These are phyloP conservation scores for Gortyna flavago DNA, from an alignment of 2,888 invertebrate species.

Conservation along the genomic window DNA sequence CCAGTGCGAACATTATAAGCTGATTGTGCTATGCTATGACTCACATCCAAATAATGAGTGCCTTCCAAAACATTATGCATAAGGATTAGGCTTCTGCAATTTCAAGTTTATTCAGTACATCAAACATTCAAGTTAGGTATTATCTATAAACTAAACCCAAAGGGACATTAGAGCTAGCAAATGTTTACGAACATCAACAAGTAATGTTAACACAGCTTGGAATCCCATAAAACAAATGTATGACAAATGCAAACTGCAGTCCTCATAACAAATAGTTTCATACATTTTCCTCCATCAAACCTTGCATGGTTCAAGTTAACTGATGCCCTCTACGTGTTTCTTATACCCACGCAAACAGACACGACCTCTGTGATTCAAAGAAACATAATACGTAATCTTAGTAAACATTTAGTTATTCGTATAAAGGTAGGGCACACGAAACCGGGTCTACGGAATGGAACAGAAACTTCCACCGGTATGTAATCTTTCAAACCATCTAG, in stretches of 20 bases:
- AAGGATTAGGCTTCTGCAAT: neutral
- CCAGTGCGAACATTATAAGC: no score
- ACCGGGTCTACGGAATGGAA: neutral
- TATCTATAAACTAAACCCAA: constrained; percentile 22
- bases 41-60: no score
- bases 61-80: no score
- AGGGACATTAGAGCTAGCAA: constrained; percentile 22
- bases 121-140: constrained; percentile 9
- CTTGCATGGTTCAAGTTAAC: constrained; percentile 37
- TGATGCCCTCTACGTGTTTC: constrained; percentile 45
- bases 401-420: constrained; percentile 33
- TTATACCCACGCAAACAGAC: constrained; percentile 23
- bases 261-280: constrained; percentile 28
- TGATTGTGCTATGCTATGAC: no score
- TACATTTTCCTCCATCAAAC: constrained; percentile 46
- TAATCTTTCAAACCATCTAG: constrained; percentile 7
- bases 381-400: constrained; percentile 43
- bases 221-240: constrained; percentile 48
- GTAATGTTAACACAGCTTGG: constrained; percentile 6
- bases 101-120: constrained; percentile 5
- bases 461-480: constrained; percentile 17
- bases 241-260: constrained; percentile 29
- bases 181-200: constrained; percentile 15
- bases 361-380: constrained; percentile 54
- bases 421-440: constrained; percentile 21